phyloP scores from a whole-genome alignment of 2,888 invertebrate species.

The Strigamia transsilvanica region DNA sequence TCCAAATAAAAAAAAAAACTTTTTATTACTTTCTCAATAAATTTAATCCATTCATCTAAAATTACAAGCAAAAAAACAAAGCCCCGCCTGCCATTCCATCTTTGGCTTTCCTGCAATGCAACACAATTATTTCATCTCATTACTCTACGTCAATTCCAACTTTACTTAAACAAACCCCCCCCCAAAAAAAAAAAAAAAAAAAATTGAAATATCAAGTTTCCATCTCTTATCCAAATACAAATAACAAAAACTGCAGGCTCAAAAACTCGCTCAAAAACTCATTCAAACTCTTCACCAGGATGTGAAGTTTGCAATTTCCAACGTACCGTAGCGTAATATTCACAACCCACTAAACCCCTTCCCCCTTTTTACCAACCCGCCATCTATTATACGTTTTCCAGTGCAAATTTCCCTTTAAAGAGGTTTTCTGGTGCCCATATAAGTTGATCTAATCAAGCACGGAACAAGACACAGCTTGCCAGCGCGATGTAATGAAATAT shows the following conservation, averaged over 20 bases:
- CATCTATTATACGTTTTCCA: background rate
- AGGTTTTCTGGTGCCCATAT: background rate
- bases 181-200: background rate
- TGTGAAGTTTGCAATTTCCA: background rate
- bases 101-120: background rate
- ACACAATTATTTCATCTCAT: background rate
- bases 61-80: background rate
- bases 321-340: background rate
- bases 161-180: background rate
- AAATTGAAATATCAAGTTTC: background rate
- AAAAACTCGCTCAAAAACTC: background rate
- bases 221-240: background rate
- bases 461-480: background rate
- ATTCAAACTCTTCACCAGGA: background rate
- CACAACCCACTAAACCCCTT: background rate
- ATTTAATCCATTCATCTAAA: background rate
- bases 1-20: background rate
- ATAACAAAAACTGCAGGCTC: background rate
- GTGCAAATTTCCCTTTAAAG: background rate
- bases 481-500: background rate
- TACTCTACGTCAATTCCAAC: background rate
- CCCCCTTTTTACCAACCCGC: background rate
- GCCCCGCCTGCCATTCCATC: background rate
- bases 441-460: slow-evolving; percentile 42
- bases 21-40: background rate